A percentile compares a stretch with the other conserved stretches of the same genome.
Conservation (phyloP, 2,797 vertebrate species). For the Apodemus agrarius region DNA sequence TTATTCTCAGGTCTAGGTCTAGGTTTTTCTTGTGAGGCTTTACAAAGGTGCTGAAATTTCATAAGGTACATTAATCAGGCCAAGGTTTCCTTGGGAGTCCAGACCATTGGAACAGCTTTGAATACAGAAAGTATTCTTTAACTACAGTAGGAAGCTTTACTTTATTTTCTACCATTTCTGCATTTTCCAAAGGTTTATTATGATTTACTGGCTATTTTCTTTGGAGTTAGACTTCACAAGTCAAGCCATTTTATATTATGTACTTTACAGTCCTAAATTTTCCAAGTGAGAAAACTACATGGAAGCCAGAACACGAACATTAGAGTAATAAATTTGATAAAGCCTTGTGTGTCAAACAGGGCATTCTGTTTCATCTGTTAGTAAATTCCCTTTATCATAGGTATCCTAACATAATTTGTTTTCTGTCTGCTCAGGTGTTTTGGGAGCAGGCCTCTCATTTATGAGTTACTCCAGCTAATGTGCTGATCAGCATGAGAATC, state of each 20-base stretch:
- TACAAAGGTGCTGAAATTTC: slow-evolving; percentile 61
- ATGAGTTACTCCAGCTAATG: slow-evolving; percentile 62
- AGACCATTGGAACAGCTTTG: slow-evolving; percentile 70
- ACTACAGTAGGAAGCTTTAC: slow-evolving; percentile 64
- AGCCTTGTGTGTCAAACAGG: slow-evolving; percentile 13
- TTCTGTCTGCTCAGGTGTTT: slow-evolving; percentile 53
- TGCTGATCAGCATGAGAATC: slow-evolving; percentile 60
- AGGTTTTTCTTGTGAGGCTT: slow-evolving; percentile 52
- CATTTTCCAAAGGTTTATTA: slow-evolving; percentile 72
- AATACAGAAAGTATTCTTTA: slow-evolving; percentile 68
- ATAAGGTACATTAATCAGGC: slow-evolving; percentile 47
- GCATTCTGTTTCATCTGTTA: slow-evolving; percentile 71
- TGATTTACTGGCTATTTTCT: slow-evolving; percentile 63
- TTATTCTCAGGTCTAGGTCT: slow-evolving; percentile 5
- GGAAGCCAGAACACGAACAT: slow-evolving; percentile 30
- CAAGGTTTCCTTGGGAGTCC: slow-evolving; percentile 54
- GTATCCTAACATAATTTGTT: slow-evolving; percentile 70
- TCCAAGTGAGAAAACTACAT: slow-evolving; percentile 59
- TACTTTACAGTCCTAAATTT: slow-evolving; percentile 68
- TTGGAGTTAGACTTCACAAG: slow-evolving; percentile 53
- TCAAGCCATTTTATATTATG: slow-evolving; percentile 62
- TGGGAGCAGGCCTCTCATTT: slow-evolving; percentile 55
- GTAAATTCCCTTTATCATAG: slow-evolving; percentile 72
- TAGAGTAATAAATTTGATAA: slow-evolving; percentile 60
- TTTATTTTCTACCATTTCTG: slow-evolving; percentile 54